Evolutionary conservation across 2,797 vertebrate genomes (phyloP), one percentile per base, ranked within the genome.

Genomic region (Sebastes taczanowskii): DNA sequence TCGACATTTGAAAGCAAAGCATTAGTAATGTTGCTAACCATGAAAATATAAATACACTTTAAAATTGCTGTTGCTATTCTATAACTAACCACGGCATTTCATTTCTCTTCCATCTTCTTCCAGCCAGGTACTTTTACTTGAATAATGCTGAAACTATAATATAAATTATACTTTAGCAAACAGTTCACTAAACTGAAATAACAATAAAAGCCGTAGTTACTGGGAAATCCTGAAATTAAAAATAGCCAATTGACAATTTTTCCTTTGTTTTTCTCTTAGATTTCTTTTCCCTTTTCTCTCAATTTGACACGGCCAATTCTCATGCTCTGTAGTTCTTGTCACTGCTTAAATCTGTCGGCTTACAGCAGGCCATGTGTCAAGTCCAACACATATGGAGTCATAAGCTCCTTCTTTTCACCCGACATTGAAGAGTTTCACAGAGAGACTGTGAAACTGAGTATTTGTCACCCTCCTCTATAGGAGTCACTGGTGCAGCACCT

Each of bases 1-100:
- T 18, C 30, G 25, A 70, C 66, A 74, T 63, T 70, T 79, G 2
- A 46, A 53, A 62, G 76, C 32, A 82, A 22, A 56, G 14, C 25
- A 79, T 73, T 20, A 77, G 22, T 52, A 32, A 49, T 34, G 22
- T 20, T 70, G 53, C n/a, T 30, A 32, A 67, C 11, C 2, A 60
- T 58, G 11, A 68, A 61, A 13, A 69, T 62, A 52, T 53, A 60
- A 52, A 71, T 35, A 46, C 42, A 71, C 38, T 22, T 38, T 53
- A 73, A 71, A 29, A 60, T 34, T 68, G 25, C 7, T 59, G 61
- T 20, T 70, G 27, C 18, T 23, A 34, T 30, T 78, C 60, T 76
- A 46, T 75, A 53, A 62, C 42, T 23, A 74, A 65, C 4, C 23
- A 38, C 10, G 52, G 27, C n/a, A 32, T 73, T 46, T 66, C 4